Evolutionary conservation across 2,888 invertebrate species (phyloP).

Genomic region (Synergus itoensis): DNA sequence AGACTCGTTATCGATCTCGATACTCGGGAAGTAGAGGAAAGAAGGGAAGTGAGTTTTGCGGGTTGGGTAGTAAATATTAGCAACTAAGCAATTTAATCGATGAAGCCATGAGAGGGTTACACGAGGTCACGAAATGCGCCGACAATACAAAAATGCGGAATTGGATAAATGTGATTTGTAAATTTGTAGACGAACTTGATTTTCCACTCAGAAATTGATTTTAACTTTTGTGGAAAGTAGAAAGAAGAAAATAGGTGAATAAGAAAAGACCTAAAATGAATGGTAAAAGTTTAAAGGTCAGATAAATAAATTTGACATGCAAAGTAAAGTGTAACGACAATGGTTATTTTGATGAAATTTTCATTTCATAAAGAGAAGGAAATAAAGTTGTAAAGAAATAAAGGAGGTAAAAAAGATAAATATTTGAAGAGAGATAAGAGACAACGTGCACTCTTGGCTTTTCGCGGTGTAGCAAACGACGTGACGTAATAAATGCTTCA

Average conservation of each 20-base stretch:
- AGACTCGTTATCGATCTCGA: constrained; percentile 24
- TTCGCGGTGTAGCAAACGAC: background rate
- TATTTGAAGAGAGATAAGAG: constrained; percentile 2
- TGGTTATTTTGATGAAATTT: background rate
- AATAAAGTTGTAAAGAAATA: background rate
- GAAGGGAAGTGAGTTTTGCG: constrained; percentile 33
- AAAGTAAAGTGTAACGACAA: no score
- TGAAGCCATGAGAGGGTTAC: constrained; percentile 41
- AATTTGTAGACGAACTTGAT: constrained; percentile 5
- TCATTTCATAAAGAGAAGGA: background rate
- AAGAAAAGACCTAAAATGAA: no score
- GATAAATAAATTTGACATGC: no score
- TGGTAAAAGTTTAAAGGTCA: no score
- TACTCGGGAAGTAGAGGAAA: constrained; percentile 3
- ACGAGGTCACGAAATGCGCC: constrained; percentile 28
- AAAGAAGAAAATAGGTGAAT: no score
- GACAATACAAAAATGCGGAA: background rate
- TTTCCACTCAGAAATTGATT: constrained; percentile 9
- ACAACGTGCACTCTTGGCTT: constrained; percentile 26
- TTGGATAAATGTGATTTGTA: background rate
- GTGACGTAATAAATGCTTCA: constrained; percentile 18
- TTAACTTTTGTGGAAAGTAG: background rate
- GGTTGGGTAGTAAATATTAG: constrained; percentile 43
- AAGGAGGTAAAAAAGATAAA: constrained; percentile 12
- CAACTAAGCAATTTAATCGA: constrained; percentile 44